Evolutionary conservation across 2,888 invertebrate species (phyloP).

Genomic region (Theretra japonica): DNA sequence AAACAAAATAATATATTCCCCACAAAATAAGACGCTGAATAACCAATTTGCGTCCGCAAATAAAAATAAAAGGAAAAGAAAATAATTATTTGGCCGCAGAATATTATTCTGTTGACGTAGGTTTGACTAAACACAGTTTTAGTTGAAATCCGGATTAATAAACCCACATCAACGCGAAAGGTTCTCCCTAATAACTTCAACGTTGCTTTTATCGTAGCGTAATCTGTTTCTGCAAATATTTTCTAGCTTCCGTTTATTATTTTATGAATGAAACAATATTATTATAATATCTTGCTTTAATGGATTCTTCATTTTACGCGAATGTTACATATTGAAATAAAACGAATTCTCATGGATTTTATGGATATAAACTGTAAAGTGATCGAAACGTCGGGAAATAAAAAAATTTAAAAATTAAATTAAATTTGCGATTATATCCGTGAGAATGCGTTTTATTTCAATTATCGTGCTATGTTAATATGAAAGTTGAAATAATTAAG

Average conservation of each 20-base stretch:
- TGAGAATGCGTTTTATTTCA: no score
- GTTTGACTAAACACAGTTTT: conserved; percentile 41
- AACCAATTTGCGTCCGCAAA: conserved; percentile 15
- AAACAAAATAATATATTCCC: no score
- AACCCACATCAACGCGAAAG: conserved; percentile 42
- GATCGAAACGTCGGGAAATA: no score
- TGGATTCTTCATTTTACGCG: no score
- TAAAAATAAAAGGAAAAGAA: conserved; percentile 6
- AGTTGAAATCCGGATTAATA: conserved; percentile 41
- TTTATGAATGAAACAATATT: background rate
- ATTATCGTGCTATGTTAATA: no score
- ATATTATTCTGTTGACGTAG: conserved; percentile 44
- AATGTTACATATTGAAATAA: no score
- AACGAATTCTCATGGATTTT: no score
- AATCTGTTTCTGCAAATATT: conserved; percentile 19
- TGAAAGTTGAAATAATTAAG: no score
- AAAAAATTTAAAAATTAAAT: no score
- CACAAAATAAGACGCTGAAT: background rate
- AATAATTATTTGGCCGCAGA: conserved; percentile 25
- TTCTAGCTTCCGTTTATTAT: background rate
- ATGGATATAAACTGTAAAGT: no score
- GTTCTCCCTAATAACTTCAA: conserved; percentile 33
- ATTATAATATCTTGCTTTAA: background rate
- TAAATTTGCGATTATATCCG: no score
- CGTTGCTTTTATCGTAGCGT: conserved; percentile 17